A percentile compares a stretch with the other conserved stretches of the same genome.
Conservation (phyloP, 2,113 vertebrate species). For the Sorex araneus region DNA sequence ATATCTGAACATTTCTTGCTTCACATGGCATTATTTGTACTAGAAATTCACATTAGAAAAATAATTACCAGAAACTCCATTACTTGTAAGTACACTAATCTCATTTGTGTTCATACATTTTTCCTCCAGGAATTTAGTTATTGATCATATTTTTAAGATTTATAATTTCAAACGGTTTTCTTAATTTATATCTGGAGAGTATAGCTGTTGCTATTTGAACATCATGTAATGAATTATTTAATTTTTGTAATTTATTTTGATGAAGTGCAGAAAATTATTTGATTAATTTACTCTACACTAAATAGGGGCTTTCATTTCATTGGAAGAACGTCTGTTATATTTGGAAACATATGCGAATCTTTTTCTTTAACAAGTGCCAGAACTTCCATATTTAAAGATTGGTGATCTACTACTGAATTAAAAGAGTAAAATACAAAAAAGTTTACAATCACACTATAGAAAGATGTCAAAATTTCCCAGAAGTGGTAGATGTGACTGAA, state of each 20-base stretch:
- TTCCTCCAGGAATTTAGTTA: conserved; percentile 14
- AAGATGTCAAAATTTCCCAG: conserved; percentile 83
- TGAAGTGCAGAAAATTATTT: conserved; percentile 77
- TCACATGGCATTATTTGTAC: neutral
- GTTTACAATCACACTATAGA: conserved; percentile 73
- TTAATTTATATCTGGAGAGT: conserved; percentile 47
- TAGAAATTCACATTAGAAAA: conserved; percentile 58
- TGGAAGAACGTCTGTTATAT: conserved; percentile 65
- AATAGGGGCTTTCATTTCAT: conserved; percentile 56
- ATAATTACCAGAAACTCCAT: conserved; percentile 38
- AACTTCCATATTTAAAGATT: conserved; percentile 72
- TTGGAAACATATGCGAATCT: conserved; percentile 72
- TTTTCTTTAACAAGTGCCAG: conserved; percentile 81
- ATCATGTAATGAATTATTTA: conserved; percentile 78
- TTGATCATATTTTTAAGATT: conserved; percentile 51
- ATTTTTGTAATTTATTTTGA: conserved; percentile 72
- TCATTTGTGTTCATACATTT: conserved; percentile 49
- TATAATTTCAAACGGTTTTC: conserved; percentile 60
- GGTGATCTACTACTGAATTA: conserved; percentile 74
- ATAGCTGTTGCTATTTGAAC: conserved; percentile 58
- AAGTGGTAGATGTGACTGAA: conserved; percentile 80
- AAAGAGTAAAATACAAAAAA: conserved; percentile 77
- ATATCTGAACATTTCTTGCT: neutral
- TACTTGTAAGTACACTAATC: conserved; percentile 51
- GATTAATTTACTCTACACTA: conserved; percentile 76